phyloP scores from a whole-genome alignment of 2,888 invertebrate species.

The Caenorhabditis plicata region DNA sequence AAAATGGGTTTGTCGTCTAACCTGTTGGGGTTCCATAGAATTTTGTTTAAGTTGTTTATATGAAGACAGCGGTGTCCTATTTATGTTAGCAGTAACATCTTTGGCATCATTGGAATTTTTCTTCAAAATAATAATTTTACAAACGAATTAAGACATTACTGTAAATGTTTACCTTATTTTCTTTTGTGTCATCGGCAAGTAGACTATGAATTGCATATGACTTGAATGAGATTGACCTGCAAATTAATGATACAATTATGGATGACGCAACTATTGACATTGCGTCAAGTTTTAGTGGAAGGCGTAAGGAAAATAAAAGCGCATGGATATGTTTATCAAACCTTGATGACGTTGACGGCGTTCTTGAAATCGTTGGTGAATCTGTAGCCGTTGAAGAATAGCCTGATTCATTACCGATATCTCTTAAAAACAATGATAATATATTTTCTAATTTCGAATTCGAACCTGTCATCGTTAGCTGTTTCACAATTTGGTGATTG shows the following conservation, averaged over 20 bases:
- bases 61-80: no score
- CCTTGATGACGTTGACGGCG: neutral
- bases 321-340: constrained; percentile 1
- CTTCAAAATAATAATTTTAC: no score
- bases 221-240: no score
- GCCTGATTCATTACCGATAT: constrained; percentile 11
- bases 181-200: constrained; percentile 1
- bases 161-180: constrained; percentile 8
- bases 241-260: neutral
- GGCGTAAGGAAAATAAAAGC: constrained; percentile 1
- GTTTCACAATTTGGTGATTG: no score
- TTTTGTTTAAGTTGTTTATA: no score
- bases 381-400: neutral
- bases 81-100: no score
- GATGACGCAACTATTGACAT: neutral
- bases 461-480: neutral
- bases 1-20: no score
- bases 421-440: neutral
- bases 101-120: no score
- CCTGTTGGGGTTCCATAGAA: no score
- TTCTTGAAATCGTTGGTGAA: neutral
- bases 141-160: no score
- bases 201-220: constrained; percentile 16
- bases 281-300: constrained; percentile 4
- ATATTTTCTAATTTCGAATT: neutral